Base-by-base conservation (phyloP, 2,113 vertebrate species). In the Siphamia tubifer region DNA sequence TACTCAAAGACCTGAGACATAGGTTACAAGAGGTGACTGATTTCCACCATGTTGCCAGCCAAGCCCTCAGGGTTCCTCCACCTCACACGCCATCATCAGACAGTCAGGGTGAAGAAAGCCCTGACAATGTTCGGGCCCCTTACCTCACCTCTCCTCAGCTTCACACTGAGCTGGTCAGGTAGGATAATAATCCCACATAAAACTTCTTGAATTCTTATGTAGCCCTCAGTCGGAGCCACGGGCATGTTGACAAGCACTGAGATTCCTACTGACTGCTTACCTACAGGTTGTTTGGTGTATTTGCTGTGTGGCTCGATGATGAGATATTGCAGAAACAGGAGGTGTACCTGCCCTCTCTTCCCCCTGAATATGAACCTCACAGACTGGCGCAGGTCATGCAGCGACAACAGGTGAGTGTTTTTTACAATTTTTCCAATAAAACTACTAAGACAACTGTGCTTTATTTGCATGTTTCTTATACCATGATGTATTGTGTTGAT, bases 351-450 rank as follows among this genome's bases (percentile, higher is more conserved):
- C 96, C 97, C 58, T 95, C 96, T 73, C 90, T 99, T 60, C 95
- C 96, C 15, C 95, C 95, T 54, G 94, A 96, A 23, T 99, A 98
- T 25, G 96, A 98, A 77, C 77, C 89, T 12, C 93, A 96, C 52
- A 92, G 94, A 69, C 91, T 99, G 68, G 96, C 96, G 35, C 96
- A 95, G 87, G 90, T 98, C 64, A 96, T 99, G 95, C 96, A 97
- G 85, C 94, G 93, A 48, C 95, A 98, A 47, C 88, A 92, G 90
- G 93, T 93, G 35, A 8, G 74, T 71, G 60, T 47, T 0, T 20
- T 4, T 52, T n/a, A n/a, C n/a, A n/a, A 21, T 24, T 23, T 43
- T 3, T 32, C 8, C 12, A 30, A 30, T 30, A 30, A 2, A 30
- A 30, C 10, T 30, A 9, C 2, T 2, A 7, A 6, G 5, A 3